Evolutionary conservation across 2,797 vertebrate species (phyloP), one percentile per base, ranked within the genome.

Genomic region (Columba guinea): DNA sequence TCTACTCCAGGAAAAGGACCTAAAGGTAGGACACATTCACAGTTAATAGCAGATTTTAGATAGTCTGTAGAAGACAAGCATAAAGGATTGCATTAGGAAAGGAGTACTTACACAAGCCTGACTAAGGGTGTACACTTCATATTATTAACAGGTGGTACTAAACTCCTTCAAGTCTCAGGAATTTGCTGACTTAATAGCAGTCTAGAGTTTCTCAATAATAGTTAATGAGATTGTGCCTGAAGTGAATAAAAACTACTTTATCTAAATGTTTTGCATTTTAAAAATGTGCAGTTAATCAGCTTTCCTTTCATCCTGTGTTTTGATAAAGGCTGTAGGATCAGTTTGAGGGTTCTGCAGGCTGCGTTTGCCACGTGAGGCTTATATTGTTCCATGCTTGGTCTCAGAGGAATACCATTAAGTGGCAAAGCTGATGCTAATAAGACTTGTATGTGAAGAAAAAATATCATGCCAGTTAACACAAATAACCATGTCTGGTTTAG

Each of bases 1-100:
- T 98, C 98, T 17, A 98, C 98, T 37, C 98, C 98, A 9, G 98
- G 98, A 63, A 99, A 99, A 98, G 99, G 99, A 56, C 98, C 99
- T 32, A 98, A 99, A 99, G 99, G 99, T 99, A 98, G 21, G 74
- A 84, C 82, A 41, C 6, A 3, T 28, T 83, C 7, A 16, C 16
- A 81, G 23, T 73, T 89, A 44, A 46, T 78, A 0, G 2, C 51
- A 32, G 13, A 9, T 87, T 75, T 89, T 74, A n/a, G 30, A 7
- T 20, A 20, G 41, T 32, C 32, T 71, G 5, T 77, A 37, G 46
- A 87, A 70, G 34, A 49, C 32, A 82, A 60, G 15, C 0, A 0
- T 65, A 18, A 65, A 44, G 21, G 10, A 19, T 58, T 62, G 16
- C 17, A 10, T 87, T 84, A 69, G 59, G 56, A 49, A 49, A 59